Conservation (phyloP, 1,140 invertebrate species). For the Samia ricini region DNA sequence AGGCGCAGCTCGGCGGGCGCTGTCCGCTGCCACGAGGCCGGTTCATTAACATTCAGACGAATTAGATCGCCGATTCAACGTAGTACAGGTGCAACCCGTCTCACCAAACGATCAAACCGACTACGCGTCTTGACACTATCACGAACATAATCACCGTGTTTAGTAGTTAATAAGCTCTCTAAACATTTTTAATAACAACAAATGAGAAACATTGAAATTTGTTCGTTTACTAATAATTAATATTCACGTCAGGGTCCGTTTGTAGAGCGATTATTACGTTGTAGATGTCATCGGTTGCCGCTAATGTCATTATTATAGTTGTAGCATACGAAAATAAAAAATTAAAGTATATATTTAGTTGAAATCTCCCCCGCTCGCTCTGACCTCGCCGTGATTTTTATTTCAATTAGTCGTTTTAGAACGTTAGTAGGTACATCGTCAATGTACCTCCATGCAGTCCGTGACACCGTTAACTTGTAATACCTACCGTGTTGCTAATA, state of each 20-base stretch:
- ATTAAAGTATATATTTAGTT: too few relatives aligned
- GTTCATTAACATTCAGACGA: constrained; percentile 65
- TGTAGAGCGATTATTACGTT: constrained; percentile 11
- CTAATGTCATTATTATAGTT: constrained; percentile 16
- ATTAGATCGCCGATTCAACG: constrained; percentile 48
- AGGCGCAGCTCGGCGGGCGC: constrained; percentile 15
- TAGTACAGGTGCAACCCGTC: constrained; percentile 49
- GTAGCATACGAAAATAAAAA: too few relatives aligned
- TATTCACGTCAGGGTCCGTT: not conserved
- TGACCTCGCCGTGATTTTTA: constrained; percentile 7
- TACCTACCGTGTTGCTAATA: constrained; percentile 42
- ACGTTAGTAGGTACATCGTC: not conserved
- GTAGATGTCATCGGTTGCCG: constrained; percentile 10
- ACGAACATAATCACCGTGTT: constrained; percentile 32
- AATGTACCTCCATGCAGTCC: constrained; percentile 17
- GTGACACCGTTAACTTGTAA: constrained; percentile 27
- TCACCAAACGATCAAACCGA: constrained; percentile 30
- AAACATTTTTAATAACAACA: constrained; percentile 22
- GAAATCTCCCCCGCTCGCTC: too few relatives aligned
- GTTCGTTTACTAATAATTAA: constrained; percentile 17
- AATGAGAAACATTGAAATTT: constrained; percentile 1
- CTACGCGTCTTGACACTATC: constrained; percentile 39
- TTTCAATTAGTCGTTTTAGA: constrained; percentile 14
- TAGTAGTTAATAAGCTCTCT: constrained; percentile 30
- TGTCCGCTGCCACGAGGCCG: constrained; percentile 9